phyloP scores from a whole-genome alignment of 2,113 vertebrate species.

The Catharus minimus region DNA sequence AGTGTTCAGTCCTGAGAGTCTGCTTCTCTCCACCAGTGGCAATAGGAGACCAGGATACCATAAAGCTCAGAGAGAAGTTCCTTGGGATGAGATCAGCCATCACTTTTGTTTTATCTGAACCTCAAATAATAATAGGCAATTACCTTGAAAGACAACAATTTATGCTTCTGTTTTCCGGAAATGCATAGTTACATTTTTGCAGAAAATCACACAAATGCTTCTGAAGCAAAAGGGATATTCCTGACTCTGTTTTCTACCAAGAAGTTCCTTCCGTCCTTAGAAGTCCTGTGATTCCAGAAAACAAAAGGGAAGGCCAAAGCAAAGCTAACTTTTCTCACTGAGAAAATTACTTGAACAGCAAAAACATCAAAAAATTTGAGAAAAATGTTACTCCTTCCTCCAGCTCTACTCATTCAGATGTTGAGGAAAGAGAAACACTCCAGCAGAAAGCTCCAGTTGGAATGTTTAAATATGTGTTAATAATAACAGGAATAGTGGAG shows the following conservation, averaged over 20 bases:
- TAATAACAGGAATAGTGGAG: not conserved
- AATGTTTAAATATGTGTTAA: not conserved
- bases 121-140: not conserved
- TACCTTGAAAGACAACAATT: not conserved
- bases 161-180: not conserved
- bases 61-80: not conserved
- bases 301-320: not conserved
- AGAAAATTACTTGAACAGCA: slow-evolving; percentile 28
- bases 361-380: slow-evolving; percentile 7
- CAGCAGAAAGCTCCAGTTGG: not conserved
- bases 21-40: not conserved
- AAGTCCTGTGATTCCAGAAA: not conserved
- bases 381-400: slow-evolving; percentile 2
- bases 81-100: not conserved
- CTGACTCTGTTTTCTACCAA: not conserved
- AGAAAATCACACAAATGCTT: not conserved
- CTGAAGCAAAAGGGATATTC: not conserved
- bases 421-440: not conserved
- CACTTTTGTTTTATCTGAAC: not conserved
- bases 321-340: not conserved
- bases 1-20: accelerated
- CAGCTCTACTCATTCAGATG: not conserved
- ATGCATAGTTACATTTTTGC: not conserved
- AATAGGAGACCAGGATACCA: not conserved
- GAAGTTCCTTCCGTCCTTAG: not conserved